Evolutionary conservation across 2,888 invertebrate species (phyloP), one percentile per base, ranked within the genome.

Genomic region (Chrysomela aeneicollis): DNA sequence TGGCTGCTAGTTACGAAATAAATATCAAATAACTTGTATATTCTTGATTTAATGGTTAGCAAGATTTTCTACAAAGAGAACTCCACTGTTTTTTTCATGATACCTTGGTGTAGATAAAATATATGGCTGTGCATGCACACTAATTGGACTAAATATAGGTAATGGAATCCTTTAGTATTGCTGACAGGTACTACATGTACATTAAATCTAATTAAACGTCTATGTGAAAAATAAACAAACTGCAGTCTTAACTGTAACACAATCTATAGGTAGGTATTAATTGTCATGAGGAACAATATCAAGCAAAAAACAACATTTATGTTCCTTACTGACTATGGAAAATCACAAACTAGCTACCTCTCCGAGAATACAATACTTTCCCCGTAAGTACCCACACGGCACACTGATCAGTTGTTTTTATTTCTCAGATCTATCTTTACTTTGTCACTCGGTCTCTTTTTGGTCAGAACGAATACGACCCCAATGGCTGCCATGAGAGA

Each of bases 401-500:
- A n/a, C n/a, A n/a, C 35, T 42, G 1, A 18, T 46, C 46, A 57
- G 46, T 57, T 57, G 21, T 57, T 26, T 57, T 57, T 57, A 22
- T 50, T 18, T 15, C 49, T 47, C 1, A n/a, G 59, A 30, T 10
- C 22, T 10, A 46, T 10, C 30, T 53, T 12, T 30, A 19, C 55
- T 46, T 47, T 62, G 12, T 26, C 35, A 15, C 32, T 37, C 37
- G 67, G 64, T 51, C 62, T 61, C 37, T 66, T 69, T 30, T 55
- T 69, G 12, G 69, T 69, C 6, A 71, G 18, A 46, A 72, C 17
- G 47, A 66, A 73, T 12, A 61, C 71, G 6, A 75, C 53, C 5
- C 77, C 77, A 22, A 78, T 67, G 35, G 74, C 61, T 19, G 73
- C 82, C 55, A 85, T 73, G 1, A 86, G 71, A 0, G 85, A 79